A percentile compares a stretch with the other conserved stretches of the same genome.
Evolutionary conservation across 2,797 vertebrate genomes (phyloP).

Genomic region (Tamandua tetradactyla): DNA sequence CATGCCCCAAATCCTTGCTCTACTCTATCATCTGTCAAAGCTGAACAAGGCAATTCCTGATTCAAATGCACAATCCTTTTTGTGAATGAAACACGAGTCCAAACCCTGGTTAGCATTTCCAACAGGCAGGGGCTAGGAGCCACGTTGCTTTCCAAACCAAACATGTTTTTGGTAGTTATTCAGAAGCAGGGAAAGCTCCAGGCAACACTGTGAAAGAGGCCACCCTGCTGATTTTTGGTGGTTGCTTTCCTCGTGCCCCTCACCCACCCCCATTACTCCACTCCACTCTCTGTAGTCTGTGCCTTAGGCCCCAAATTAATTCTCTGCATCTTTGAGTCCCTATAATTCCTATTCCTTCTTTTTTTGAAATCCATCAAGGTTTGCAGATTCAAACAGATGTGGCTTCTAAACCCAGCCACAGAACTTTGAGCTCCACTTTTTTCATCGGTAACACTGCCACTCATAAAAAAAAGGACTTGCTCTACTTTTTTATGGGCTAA

Average conservation of each 20-base stretch:
- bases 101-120: background rate
- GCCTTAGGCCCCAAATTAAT: background rate
- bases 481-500: background rate
- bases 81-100: background rate
- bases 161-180: constrained; percentile 33
- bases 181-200: background rate
- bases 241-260: background rate
- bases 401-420: background rate
- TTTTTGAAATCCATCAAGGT: background rate
- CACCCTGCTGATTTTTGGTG: background rate
- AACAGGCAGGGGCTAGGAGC: background rate
- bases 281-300: background rate
- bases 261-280: background rate
- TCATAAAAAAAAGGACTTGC: background rate
- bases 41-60: background rate
- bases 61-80: background rate
- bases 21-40: background rate
- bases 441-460: background rate
- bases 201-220: constrained; percentile 3
- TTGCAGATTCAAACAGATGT: background rate
- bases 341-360: background rate
- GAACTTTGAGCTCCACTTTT: background rate
- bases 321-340: background rate
- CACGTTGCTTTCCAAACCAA: constrained; percentile 30
- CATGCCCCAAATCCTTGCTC: background rate